Conservation (phyloP, 2,797 vertebrate species). For the Onychomys torridus region DNA sequence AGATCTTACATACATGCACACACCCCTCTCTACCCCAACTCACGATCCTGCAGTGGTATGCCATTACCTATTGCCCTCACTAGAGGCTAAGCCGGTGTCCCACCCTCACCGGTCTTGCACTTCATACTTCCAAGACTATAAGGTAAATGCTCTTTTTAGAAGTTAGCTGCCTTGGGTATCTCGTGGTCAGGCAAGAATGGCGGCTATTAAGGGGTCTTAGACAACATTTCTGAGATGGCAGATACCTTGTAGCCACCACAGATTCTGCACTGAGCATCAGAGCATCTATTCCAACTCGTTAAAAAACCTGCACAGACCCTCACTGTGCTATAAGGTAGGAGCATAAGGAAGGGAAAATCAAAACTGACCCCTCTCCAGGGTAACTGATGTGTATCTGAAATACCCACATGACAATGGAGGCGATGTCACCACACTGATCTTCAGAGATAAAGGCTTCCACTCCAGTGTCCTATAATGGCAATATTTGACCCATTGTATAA, state of each 20-base stretch:
- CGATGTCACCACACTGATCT: background rate
- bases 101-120: background rate
- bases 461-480: background rate
- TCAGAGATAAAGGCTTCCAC: background rate
- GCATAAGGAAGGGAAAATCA: background rate
- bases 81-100: background rate
- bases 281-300: background rate
- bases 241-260: background rate
- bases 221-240: background rate
- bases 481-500: background rate
- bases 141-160: background rate
- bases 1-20: background rate
- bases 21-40: background rate
- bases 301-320: background rate
- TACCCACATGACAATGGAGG: background rate
- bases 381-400: background rate
- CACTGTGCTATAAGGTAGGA: background rate
- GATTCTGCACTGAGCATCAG: background rate
- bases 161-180: background rate
- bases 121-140: background rate
- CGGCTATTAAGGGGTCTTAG: background rate
- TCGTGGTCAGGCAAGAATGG: background rate
- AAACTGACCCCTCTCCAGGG: too few relatives aligned
- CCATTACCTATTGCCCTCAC: background rate
- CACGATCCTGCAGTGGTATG: background rate